Conservation (phyloP, 2,888 invertebrate species). For the Sialis lutaria region DNA sequence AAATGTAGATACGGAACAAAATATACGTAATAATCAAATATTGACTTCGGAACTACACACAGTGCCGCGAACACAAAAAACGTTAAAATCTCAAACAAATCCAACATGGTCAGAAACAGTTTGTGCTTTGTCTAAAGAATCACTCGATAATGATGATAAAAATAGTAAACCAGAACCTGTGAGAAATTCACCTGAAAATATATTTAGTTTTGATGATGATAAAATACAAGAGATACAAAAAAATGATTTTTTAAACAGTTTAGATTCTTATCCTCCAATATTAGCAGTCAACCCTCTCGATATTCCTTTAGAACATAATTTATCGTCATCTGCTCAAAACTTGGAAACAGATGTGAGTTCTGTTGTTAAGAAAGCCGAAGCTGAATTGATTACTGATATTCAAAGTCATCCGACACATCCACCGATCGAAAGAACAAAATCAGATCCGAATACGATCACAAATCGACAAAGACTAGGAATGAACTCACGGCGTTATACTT, state of each 20-base stretch:
- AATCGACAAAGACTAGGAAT: constrained; percentile 54
- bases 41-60: constrained; percentile 31
- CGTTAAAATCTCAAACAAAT: constrained; percentile 18
- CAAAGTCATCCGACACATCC: constrained; percentile 28
- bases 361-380: neutral
- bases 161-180: constrained; percentile 35
- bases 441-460: constrained; percentile 67
- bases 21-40: constrained; percentile 31
- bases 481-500: constrained; percentile 54
- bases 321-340: neutral
- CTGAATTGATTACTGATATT: neutral
- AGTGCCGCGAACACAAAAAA: constrained; percentile 23
- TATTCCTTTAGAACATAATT: neutral
- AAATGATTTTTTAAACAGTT: constrained; percentile 19
- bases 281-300: constrained; percentile 1
- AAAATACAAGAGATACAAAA: constrained; percentile 54
- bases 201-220: constrained; percentile 61
- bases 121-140: constrained; percentile 32
- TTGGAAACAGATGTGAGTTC: neutral
- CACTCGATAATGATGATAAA: constrained; percentile 26
- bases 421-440: constrained; percentile 69
- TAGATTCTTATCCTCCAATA: constrained; percentile 6
- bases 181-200: constrained; percentile 48
- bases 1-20: constrained; percentile 51
- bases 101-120: constrained; percentile 40